phyloP scores from a whole-genome alignment of 2,113 vertebrate species.

The Phrynosoma platyrhinos region DNA sequence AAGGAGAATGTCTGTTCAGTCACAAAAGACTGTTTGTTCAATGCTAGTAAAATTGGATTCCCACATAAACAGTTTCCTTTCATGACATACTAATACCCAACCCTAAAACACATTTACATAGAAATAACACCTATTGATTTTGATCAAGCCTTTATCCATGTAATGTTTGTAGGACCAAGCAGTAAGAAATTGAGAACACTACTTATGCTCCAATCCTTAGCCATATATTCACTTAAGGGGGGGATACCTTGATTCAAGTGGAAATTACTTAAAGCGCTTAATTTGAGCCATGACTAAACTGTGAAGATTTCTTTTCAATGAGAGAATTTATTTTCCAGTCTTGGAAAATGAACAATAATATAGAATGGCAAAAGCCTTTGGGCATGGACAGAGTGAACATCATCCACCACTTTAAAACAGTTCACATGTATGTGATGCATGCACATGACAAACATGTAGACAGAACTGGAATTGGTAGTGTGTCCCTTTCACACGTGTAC shows the following conservation, averaged over 20 bases:
- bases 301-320: background rate
- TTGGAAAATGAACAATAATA: background rate
- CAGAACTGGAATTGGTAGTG: too few species aligned
- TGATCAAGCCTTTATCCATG: background rate
- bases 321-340: background rate
- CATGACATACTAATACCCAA: conserved; percentile 11
- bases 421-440: background rate
- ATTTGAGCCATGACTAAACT: background rate
- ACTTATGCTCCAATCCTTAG: background rate
- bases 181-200: background rate
- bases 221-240: background rate
- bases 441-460: background rate
- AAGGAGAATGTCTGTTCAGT: conserved; percentile 31
- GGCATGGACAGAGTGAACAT: background rate
- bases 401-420: background rate
- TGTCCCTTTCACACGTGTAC: background rate
- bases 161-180: background rate
- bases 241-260: background rate
- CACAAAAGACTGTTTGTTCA: conserved; percentile 54
- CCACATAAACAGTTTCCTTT: conserved; percentile 49
- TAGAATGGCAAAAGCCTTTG: background rate
- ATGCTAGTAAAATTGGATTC: conserved; percentile 58
- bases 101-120: conserved; percentile 11
- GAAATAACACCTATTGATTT: conserved; percentile 12
- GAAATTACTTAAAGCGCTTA: conserved; percentile 5